phyloP scores from a whole-genome alignment of 1,140 invertebrate genomes.

The Palaemon carinicauda region DNA sequence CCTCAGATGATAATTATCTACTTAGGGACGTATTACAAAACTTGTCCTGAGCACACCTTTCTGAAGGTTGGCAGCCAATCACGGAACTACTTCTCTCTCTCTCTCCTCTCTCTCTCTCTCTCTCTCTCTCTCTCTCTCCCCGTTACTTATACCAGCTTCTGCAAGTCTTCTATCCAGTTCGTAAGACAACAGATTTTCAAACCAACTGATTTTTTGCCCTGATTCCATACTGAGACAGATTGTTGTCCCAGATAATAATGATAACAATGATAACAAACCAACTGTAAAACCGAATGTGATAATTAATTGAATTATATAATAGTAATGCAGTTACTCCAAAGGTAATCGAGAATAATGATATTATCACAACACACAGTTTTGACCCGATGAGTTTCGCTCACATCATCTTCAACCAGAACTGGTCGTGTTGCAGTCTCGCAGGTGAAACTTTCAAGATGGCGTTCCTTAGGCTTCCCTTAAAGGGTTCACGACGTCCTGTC shows the following conservation, averaged over 20 bases:
- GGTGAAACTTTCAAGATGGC: too few relatives aligned
- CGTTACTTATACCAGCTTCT: background rate
- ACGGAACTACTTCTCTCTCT: constrained; percentile 25
- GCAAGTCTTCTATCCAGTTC: background rate
- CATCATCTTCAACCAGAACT: too few relatives aligned
- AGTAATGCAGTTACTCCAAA: too few relatives aligned
- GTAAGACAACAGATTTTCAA: constrained; percentile 27
- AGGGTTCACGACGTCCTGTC: too few relatives aligned
- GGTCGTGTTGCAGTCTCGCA: too few relatives aligned
- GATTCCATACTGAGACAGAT: background rate
- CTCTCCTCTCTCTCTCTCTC: background rate
- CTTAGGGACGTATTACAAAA: constrained; percentile 46
- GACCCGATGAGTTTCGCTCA: too few relatives aligned
- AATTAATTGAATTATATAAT: too few relatives aligned
- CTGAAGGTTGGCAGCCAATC: constrained; percentile 31
- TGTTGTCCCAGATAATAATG: background rate
- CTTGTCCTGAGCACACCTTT: constrained; percentile 38
- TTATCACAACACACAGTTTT: background rate
- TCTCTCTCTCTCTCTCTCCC: background rate
- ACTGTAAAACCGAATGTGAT: background rate
- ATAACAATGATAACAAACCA: background rate
- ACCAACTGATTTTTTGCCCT: constrained; percentile 24
- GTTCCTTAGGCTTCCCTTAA: too few relatives aligned
- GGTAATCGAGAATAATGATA: too few relatives aligned
- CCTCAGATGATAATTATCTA: constrained; percentile 36